Evolutionary conservation across 2,888 invertebrate species (phyloP).

Genomic region (Amblyjoppa proteus): DNA sequence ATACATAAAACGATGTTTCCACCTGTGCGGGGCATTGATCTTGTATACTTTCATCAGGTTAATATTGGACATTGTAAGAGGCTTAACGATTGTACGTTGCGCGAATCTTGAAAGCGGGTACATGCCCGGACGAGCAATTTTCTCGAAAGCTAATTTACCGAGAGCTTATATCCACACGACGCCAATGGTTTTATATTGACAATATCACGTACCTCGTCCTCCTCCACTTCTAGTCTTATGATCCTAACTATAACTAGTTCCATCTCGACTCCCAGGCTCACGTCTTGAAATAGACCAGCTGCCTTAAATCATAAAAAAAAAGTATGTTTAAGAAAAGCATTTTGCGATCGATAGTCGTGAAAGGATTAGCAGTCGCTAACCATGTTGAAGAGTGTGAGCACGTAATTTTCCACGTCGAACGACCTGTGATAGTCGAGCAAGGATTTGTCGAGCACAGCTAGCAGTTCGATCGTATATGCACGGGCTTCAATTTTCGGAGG

Average conservation of each 20-base stretch:
- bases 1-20: not conserved
- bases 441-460: constrained; percentile 86
- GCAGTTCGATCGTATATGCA: constrained; percentile 84
- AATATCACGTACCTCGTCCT: constrained; percentile 81
- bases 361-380: constrained; percentile 78
- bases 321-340: not conserved
- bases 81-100: constrained; percentile 52
- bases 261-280: constrained; percentile 85
- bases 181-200: constrained; percentile 52
- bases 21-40: constrained; percentile 7
- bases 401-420: constrained; percentile 86
- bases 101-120: constrained; percentile 37
- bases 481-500: constrained; percentile 58
- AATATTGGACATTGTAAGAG: constrained; percentile 52
- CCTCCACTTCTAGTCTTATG: constrained; percentile 85
- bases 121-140: constrained; percentile 48
- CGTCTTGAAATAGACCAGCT: constrained; percentile 80
- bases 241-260: constrained; percentile 87
- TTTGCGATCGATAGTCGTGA: not conserved
- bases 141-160: constrained; percentile 51
- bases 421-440: constrained; percentile 86
- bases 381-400: constrained; percentile 87
- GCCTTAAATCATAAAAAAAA: constrained; percentile 74
- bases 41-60: constrained; percentile 43
- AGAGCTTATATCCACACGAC: constrained; percentile 28